Percentiles rank a stretch among this genome's conserved stretches.
These are phyloP conservation scores for Apostichopus californicus DNA, from an alignment of 35 echinoderm and acorn worm species.

Conservation along the genomic window DNA sequence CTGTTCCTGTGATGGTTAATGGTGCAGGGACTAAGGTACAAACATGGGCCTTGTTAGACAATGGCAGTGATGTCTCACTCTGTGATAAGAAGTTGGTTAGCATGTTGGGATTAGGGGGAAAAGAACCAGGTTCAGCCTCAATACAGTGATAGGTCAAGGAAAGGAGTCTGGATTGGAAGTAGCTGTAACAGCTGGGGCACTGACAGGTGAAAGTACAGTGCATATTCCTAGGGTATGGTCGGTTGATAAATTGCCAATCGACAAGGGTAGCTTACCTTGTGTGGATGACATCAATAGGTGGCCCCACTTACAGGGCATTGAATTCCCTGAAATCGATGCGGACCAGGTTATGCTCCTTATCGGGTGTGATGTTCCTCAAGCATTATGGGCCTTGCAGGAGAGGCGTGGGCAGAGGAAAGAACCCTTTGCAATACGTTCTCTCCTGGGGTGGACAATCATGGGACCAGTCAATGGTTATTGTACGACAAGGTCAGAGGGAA, in stretches of 20 bases:
- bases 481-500: slow-evolving; percentile 1
- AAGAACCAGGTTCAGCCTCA: slow-evolving; percentile 37
- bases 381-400: not conserved
- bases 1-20: slow-evolving; percentile 18
- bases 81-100: slow-evolving; percentile 47
- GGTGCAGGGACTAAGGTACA: slow-evolving; percentile 27
- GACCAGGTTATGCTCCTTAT: not conserved
- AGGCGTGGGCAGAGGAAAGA: slow-evolving; percentile 12
- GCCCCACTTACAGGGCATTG: not conserved
- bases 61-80: slow-evolving; percentile 60
- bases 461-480: not conserved
- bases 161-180: not conserved
- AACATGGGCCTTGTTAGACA: slow-evolving; percentile 65
- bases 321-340: not conserved
- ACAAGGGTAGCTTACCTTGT: not conserved
- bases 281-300: not conserved
- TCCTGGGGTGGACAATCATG: slow-evolving; percentile 1
- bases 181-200: not conserved
- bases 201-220: slow-evolving; percentile 3
- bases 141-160: slow-evolving; percentile 56
- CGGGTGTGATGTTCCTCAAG: not conserved
- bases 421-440: not conserved
- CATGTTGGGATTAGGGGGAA: slow-evolving; percentile 56
- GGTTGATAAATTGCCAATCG: not conserved
- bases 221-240: not conserved